These are phyloP conservation scores for Euspilapteryx auroguttella DNA, from an alignment of 2,888 invertebrate genomes.

Conservation along the genomic window DNA sequence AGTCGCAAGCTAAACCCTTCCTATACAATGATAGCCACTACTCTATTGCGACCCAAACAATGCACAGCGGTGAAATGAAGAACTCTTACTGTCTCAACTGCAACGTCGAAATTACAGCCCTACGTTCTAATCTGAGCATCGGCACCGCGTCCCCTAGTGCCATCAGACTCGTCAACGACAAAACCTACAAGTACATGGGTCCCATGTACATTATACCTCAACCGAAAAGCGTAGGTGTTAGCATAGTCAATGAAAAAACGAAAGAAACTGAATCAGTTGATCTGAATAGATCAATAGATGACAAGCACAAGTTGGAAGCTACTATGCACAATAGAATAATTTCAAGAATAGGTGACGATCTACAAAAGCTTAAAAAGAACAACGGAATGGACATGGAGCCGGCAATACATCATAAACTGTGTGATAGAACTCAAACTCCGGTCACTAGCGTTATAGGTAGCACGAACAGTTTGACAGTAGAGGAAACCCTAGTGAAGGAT, in stretches of 20 bases:
- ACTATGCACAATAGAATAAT: constrained; percentile 16
- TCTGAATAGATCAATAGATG: too few species aligned
- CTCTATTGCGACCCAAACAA: constrained; percentile 67
- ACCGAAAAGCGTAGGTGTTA: constrained; percentile 11
- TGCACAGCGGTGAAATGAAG: constrained; percentile 42
- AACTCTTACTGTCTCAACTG: constrained; percentile 63
- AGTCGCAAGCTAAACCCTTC: constrained; percentile 53
- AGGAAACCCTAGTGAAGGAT: constrained; percentile 34
- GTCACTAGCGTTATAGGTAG: constrained; percentile 47
- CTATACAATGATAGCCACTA: constrained; percentile 58
- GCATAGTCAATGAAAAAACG: constrained; percentile 6
- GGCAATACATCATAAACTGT: constrained; percentile 63
- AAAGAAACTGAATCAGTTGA: too few species aligned
- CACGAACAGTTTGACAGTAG: constrained; percentile 27
- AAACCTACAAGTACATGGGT: constrained; percentile 18
- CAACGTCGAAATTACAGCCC: constrained; percentile 56
- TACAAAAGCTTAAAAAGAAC: constrained; percentile 21
- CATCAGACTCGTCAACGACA: constrained; percentile 32
- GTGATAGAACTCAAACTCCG: constrained; percentile 53
- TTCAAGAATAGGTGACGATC: constrained; percentile 19
- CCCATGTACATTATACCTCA: constrained; percentile 36
- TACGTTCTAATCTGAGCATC: constrained; percentile 37
- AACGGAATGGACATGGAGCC: constrained; percentile 37
- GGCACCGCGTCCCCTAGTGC: constrained; percentile 37
- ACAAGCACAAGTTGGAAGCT: constrained; percentile 16